Evolutionary conservation across 2,113 vertebrate species (phyloP).

Genomic region (Catagonus wagneri): DNA sequence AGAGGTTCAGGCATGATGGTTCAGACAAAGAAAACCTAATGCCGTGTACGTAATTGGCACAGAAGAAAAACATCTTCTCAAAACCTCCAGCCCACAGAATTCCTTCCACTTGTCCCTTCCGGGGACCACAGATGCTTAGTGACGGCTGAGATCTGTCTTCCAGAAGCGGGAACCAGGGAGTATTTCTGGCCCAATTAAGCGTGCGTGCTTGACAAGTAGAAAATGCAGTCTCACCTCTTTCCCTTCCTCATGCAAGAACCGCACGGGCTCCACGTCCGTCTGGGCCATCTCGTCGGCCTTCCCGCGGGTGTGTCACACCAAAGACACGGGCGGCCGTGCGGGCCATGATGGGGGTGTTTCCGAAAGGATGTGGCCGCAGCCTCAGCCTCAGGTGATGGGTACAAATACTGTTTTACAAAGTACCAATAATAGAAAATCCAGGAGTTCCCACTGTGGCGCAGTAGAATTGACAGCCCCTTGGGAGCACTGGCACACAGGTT

Average conservation of each 20-base stretch:
- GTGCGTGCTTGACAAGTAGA: constrained; percentile 65
- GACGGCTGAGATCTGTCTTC: constrained; percentile 72
- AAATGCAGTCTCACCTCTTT: constrained; percentile 53
- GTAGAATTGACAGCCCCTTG: too few species aligned
- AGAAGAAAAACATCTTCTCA: background rate
- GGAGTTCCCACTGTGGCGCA: too few species aligned
- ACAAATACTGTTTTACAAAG: background rate
- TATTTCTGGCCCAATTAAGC: constrained; percentile 82
- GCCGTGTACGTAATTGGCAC: background rate
- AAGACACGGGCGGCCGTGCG: background rate
- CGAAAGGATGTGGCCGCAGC: accelerated
- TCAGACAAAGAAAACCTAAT: constrained; percentile 19
- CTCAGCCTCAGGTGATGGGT: background rate
- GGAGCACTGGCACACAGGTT: too few species aligned
- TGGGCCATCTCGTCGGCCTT: background rate
- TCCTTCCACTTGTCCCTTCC: constrained; percentile 68
- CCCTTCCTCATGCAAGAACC: background rate
- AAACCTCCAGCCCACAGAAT: constrained; percentile 70
- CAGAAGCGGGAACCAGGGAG: constrained; percentile 69
- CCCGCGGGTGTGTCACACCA: background rate
- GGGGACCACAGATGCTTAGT: constrained; percentile 75
- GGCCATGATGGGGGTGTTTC: background rate
- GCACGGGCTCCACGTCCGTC: background rate
- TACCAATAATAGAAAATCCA: background rate
- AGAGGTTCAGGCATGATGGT: background rate